These are phyloP conservation scores for Perognathus longimembris DNA, from an alignment of 2,113 vertebrate genomes.

Conservation along the genomic window DNA sequence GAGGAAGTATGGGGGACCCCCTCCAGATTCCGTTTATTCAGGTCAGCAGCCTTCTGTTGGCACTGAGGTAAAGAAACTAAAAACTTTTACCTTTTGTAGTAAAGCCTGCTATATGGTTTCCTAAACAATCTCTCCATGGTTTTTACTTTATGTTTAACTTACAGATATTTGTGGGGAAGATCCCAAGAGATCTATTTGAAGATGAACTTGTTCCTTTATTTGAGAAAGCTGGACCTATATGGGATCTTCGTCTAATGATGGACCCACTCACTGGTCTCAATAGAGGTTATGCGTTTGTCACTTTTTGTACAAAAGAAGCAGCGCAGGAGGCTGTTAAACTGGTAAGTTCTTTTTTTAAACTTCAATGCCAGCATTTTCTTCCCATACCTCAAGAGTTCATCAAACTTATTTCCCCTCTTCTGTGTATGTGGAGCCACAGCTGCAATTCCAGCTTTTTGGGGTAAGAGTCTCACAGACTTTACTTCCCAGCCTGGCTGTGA, in stretches of 20 bases:
- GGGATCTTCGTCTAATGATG: slow-evolving; percentile 99
- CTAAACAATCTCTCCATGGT: slow-evolving; percentile 59
- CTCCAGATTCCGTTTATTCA: slow-evolving; percentile 94
- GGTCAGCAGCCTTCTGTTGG: slow-evolving; percentile 95
- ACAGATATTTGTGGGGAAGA: slow-evolving; percentile 99
- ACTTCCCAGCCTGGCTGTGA: no score
- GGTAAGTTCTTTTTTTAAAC: slow-evolving; percentile 86
- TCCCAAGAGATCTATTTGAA: slow-evolving; percentile 97
- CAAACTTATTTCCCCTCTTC: neutral
- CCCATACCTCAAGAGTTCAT: neutral
- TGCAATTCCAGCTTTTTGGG: no score
- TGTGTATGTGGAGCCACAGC: no score
- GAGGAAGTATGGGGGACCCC: slow-evolving; percentile 97
- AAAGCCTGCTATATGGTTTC: slow-evolving; percentile 40
- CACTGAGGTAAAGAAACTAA: slow-evolving; percentile 92
- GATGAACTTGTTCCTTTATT: slow-evolving; percentile 98
- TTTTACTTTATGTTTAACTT: slow-evolving; percentile 76
- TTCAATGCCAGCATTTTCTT: neutral
- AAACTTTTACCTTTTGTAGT: slow-evolving; percentile 73
- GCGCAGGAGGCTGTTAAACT: slow-evolving; percentile 98
- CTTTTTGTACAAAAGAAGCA: slow-evolving; percentile 98
- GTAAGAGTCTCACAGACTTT: no score
- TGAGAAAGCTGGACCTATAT: slow-evolving; percentile 98
- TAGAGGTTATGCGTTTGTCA: slow-evolving; percentile 98
- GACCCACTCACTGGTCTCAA: slow-evolving; percentile 98